Conservation (phyloP, 2,797 vertebrate genomes). For the Sarcoramphus papa region DNA sequence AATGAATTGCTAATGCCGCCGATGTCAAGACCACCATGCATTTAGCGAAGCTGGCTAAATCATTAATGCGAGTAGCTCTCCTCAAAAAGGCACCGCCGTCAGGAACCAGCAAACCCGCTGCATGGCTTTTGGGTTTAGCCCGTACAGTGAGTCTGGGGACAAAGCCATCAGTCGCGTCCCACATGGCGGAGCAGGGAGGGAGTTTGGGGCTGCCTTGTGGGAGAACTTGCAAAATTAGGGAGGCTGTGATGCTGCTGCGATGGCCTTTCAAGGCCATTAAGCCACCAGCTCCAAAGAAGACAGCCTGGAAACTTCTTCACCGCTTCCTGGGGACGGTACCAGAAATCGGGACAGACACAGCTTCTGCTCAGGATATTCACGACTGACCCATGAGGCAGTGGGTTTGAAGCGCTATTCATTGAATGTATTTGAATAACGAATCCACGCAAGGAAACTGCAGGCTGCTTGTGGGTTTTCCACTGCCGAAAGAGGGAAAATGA, state of each 20-base stretch:
- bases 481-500: neutral
- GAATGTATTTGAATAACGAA: neutral
- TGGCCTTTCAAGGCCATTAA: neutral
- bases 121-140: neutral
- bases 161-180: rapidly evolving
- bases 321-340: rapidly evolving
- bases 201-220: neutral
- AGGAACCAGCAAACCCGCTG: neutral
- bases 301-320: neutral
- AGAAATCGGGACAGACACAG: rapidly evolving
- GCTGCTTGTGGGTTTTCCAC: neutral
- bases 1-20: neutral
- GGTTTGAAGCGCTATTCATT: neutral
- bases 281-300: neutral
- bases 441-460: neutral
- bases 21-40: neutral
- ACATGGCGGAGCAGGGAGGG: rapidly evolving
- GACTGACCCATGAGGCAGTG: neutral
- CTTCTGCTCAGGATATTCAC: neutral
- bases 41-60: neutral
- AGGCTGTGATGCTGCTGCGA: neutral
- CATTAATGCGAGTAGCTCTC: neutral
- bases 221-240: neutral
- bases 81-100: neutral
- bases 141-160: neutral